phyloP scores from a whole-genome alignment of 2,888 invertebrate genomes.

The Lottia gigantea region DNA sequence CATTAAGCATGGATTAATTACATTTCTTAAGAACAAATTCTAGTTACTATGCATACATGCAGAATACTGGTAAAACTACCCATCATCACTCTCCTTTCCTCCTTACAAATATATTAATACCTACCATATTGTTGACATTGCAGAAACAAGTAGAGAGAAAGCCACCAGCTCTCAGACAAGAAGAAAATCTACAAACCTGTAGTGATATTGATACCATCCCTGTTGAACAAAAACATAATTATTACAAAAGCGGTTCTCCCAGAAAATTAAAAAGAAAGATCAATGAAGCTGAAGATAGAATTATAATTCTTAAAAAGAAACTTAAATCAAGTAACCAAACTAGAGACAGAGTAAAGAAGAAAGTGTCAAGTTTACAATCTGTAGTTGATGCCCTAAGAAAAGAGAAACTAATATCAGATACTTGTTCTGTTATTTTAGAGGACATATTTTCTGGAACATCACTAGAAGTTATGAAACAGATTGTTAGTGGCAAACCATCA shows the following conservation, averaged over 20 bases:
- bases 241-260: not conserved
- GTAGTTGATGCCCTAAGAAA: constrained; percentile 1
- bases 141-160: no score
- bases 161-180: no score
- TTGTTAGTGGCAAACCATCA: constrained; percentile 6
- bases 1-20: no score
- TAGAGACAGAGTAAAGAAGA: not conserved
- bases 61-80: no score
- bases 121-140: no score
- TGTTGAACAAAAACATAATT: no score
- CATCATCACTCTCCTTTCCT: no score
- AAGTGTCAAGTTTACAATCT: not conserved
- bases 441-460: constrained; percentile 13
- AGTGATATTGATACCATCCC: no score
- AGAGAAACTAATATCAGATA: not conserved
- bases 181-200: no score
- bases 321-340: constrained; percentile 5
- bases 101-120: no score
- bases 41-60: no score
- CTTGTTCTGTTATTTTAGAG: not conserved
- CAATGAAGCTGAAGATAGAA: constrained; percentile 3
- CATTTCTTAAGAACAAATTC: no score
- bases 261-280: constrained; percentile 11
- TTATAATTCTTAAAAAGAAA: constrained; percentile 1
- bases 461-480: constrained; percentile 3